These are phyloP conservation scores for Drosophila arizonae DNA, from an alignment of 1,140 invertebrate species.

Conservation along the genomic window DNA sequence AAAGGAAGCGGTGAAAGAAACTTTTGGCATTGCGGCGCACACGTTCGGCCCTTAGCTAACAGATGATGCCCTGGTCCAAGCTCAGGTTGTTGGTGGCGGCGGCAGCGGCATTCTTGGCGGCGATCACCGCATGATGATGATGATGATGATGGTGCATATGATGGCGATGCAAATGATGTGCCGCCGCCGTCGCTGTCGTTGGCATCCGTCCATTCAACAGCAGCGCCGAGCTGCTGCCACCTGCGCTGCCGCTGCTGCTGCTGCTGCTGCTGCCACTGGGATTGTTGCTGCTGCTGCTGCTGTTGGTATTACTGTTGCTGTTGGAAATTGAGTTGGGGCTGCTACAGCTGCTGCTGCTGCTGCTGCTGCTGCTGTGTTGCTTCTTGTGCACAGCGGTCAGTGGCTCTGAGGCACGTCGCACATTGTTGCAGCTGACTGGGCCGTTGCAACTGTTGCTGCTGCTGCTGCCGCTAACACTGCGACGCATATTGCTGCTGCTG, in stretches of 20 bases:
- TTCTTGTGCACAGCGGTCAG: slow-evolving; percentile 66
- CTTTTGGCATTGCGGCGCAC: slow-evolving; percentile 82
- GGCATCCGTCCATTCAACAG: slow-evolving; percentile 41
- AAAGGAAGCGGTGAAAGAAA: slow-evolving; percentile 82
- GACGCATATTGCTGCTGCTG: slow-evolving; percentile 34
- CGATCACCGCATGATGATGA: slow-evolving; percentile 70
- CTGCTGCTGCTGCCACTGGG: slow-evolving; percentile 32
- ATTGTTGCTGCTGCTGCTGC: slow-evolving; percentile 32
- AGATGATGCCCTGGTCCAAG: slow-evolving; percentile 82
- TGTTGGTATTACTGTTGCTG: slow-evolving; percentile 31
- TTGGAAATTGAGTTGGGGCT: slow-evolving; percentile 20
- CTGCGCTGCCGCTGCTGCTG: slow-evolving; percentile 18
- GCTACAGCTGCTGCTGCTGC: slow-evolving; percentile 13
- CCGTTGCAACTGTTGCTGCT: slow-evolving; percentile 53
- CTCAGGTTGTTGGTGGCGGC: slow-evolving; percentile 75
- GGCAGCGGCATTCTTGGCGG: slow-evolving; percentile 66
- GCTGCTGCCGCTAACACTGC: slow-evolving; percentile 39
- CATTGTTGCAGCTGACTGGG: slow-evolving; percentile 78
- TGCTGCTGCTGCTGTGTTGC: slow-evolving; percentile 48
- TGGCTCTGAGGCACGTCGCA: slow-evolving; percentile 67
- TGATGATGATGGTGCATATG: slow-evolving; percentile 71
- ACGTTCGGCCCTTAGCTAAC: slow-evolving; percentile 82
- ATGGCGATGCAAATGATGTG: slow-evolving; percentile 65
- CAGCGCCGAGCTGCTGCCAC: slow-evolving; percentile 26
- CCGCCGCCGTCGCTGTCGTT: slow-evolving; percentile 8